Base-by-base conservation (phyloP, 1,140 invertebrate species). In the Zaprionus davidi region DNA sequence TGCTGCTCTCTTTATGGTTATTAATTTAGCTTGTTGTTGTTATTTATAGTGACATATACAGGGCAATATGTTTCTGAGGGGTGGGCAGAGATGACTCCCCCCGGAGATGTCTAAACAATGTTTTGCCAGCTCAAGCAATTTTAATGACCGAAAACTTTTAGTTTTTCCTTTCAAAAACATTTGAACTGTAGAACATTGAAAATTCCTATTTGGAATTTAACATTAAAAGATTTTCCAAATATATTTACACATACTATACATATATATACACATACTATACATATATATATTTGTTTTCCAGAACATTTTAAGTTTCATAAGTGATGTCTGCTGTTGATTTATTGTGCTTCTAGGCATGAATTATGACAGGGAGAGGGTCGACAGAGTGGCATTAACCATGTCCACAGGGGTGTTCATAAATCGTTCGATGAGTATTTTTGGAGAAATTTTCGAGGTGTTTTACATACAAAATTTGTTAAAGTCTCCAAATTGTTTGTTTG, bases 31-130 rank as follows among this genome's bases (percentile, higher is more conserved):
- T 78, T 46, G 56, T 64, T 71, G 64, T 51, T 53, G 41, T 78
- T 87, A 88, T 87, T 87, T 88, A 87, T 87, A 84, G 84, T 77
- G 78, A 84, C 84, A 87, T 78, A 87, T 87, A 85, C 78, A 87
- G 84, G 85, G 74, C 84, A 87, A 78, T 81, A 73, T 73, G 76
- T 87, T 79, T 55, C 51, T 38, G 4, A 36, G 38, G 34, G 41
- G 24, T 31, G 34, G 51, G 20, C 5, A 12, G 7, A n/a, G 51
- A 13, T 20, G 12, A 4, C 20, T 31, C 31, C 15, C 31, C 24
- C 57, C 55, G 41, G 60, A 58, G 63, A 64, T 76, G 77, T 67
- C 77, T 79, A 59, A 34, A 31, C 38, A 69, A 68, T 55, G 71
- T 69, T 69, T 69, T 60, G 55, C 56, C 60, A 59, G 69, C 73